phyloP scores from a whole-genome alignment of 2,797 vertebrate species.

The Tokudaia tokunoshimensis region DNA sequence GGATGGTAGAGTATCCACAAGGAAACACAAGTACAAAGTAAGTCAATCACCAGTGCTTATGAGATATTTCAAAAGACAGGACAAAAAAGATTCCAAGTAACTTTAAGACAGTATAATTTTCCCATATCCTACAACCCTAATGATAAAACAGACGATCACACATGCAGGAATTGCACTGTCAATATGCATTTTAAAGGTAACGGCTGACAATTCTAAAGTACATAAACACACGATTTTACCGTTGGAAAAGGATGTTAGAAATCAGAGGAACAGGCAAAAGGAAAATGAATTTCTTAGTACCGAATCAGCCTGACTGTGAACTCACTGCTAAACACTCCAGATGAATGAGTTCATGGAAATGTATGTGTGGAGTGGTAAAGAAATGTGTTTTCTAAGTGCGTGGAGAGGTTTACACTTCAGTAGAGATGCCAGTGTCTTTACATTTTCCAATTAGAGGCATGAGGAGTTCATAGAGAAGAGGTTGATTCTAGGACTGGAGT shows the following conservation, averaged over 20 bases:
- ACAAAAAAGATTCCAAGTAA: neutral
- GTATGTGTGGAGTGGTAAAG: neutral
- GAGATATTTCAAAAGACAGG: neutral
- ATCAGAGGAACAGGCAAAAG: neutral
- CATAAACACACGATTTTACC: neutral
- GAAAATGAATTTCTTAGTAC: neutral
- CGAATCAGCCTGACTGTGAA: neutral
- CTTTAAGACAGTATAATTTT: neutral
- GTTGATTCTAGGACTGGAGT: neutral
- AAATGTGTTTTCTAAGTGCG: neutral
- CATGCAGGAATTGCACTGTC: neutral
- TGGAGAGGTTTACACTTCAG: neutral
- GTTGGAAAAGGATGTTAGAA: neutral
- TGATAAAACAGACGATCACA: neutral
- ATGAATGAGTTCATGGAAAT: neutral
- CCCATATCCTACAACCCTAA: neutral
- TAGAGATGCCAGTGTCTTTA: neutral
- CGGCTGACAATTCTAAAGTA: neutral
- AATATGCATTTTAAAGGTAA: neutral
- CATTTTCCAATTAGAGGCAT: neutral
- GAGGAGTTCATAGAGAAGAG: neutral
- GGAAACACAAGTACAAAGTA: neutral
- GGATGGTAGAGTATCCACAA: neutral
- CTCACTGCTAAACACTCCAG: neutral
- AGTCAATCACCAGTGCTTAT: neutral